Evolutionary conservation across 1,140 invertebrate genomes (phyloP), one percentile per base, ranked within the genome.

Genomic region (Cyrtorhinus lividipennis): DNA sequence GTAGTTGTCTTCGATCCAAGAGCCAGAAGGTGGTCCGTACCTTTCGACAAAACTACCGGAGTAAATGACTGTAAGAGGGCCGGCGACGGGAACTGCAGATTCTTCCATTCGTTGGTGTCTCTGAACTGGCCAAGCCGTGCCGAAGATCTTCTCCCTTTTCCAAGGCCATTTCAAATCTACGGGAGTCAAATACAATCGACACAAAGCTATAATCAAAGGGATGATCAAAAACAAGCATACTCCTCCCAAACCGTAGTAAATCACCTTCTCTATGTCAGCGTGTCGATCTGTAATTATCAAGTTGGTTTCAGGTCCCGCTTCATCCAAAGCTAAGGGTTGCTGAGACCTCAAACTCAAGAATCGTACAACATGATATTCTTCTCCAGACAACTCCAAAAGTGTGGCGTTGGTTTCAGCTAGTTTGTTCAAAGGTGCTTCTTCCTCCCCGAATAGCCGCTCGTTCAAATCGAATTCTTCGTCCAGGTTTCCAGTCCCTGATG

Each of bases 331-430:
- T 5, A 70, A 62, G 22, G 68, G 68, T 44, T 67, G 64, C 20
- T 68, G 65, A 12, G 68, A 68, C 23, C 67, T 61, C 27, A 68
- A 56, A 13, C 67, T 68, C 23, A 70, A 46, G 58, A 67, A 67
- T 38, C 67, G 62, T 44, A 71, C 68, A 1, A 71, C 71, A 61
- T 70, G 70, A 63, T 72, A 73, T 64, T 73, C 72, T 59, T 73
- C 70, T 3, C 72, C 72, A 5, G 72, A 72, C 8, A 73, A 63
- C 65, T 73, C 71, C 46, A 73, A 63, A 15, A 73, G 62, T 15
- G 72, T 73, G 8, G 71, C 70, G 64, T 73, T 73, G 1, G 71
- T 71, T 66, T 70, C 71, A 8, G 70, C 72, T 38, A 72, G 62
- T 57, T 69, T 70, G 48, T 71, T 68, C 24, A 72, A 59, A 3